Conservation (phyloP, 2,888 invertebrate species). For the Xanthorhoe designata region DNA sequence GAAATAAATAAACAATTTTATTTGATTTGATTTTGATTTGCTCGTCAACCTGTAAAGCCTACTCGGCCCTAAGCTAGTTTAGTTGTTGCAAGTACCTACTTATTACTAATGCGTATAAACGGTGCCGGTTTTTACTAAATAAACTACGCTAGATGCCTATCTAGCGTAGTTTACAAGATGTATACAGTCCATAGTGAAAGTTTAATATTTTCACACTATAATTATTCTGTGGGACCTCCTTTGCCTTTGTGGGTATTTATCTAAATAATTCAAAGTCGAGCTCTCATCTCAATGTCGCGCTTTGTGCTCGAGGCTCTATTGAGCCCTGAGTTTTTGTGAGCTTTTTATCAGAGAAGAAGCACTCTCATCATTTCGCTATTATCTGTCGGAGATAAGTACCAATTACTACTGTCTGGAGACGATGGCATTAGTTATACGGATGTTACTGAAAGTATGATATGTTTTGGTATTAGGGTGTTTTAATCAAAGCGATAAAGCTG, state of each 20-base stretch:
- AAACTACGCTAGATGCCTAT: no score
- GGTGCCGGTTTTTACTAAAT: no score
- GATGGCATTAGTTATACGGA: neutral
- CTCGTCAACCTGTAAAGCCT: no score
- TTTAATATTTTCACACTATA: neutral
- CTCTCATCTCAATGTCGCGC: conserved; percentile 40
- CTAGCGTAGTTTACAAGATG: no score
- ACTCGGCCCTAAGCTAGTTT: no score
- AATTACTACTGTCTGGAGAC: conserved; percentile 12
- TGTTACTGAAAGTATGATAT: neutral
- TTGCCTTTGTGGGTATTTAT: conserved; percentile 51
- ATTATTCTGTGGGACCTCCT: conserved; percentile 20
- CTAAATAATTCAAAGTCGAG: conserved; percentile 57
- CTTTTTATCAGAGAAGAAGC: conserved; percentile 19
- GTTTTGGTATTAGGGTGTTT: no score
- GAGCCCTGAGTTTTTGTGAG: conserved; percentile 33
- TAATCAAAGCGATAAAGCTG: no score
- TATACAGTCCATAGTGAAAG: neutral
- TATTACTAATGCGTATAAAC: no score
- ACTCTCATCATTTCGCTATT: conserved; percentile 18
- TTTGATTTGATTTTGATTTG: no score
- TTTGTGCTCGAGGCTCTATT: conserved; percentile 25
- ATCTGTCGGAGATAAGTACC: conserved; percentile 8
- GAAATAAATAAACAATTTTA: no score
- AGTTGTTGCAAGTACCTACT: no score